These are phyloP conservation scores for Eucera pruinosa DNA, from an alignment of 2,888 invertebrate genomes.

Conservation along the genomic window DNA sequence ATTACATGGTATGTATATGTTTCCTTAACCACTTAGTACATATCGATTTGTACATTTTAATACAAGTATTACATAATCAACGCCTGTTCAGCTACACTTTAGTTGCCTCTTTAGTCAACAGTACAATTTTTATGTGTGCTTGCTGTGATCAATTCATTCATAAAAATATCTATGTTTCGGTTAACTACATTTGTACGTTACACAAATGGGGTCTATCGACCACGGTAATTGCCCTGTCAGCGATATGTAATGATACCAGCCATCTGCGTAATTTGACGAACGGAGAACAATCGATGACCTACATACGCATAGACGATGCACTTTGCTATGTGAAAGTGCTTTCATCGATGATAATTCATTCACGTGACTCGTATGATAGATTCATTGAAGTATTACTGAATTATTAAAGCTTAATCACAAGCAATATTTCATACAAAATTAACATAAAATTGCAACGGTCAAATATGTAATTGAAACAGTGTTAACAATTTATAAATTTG, in stretches of 20 bases:
- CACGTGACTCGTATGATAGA: not conserved
- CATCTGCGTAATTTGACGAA: conserved; percentile 46
- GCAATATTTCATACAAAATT: not conserved
- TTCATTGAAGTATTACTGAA: not conserved
- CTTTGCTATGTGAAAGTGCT: conserved; percentile 7
- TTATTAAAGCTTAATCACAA: not conserved
- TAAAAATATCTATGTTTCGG: conserved; percentile 7
- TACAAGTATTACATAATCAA: no score
- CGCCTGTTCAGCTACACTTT: not conserved
- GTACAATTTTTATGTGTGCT: not conserved
- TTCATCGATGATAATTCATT: not conserved
- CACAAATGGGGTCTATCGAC: conserved; percentile 12
- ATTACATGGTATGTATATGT: no score
- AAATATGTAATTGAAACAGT: no score
- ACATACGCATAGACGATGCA: conserved; percentile 28
- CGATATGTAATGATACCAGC: conserved; percentile 17
- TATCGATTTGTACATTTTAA: no score
- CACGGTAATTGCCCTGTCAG: conserved; percentile 23
- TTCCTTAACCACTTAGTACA: no score
- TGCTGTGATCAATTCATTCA: conserved; percentile 9
- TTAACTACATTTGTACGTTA: conserved; percentile 8
- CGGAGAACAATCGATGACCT: conserved; percentile 44
- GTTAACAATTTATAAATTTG: no score
- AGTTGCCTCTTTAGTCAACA: not conserved
- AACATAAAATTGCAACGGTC: no score